Percentiles rank a stretch among this genome's conserved stretches.
Conservation (phyloP, 2,113 vertebrate species). For the Tichodroma muraria region DNA sequence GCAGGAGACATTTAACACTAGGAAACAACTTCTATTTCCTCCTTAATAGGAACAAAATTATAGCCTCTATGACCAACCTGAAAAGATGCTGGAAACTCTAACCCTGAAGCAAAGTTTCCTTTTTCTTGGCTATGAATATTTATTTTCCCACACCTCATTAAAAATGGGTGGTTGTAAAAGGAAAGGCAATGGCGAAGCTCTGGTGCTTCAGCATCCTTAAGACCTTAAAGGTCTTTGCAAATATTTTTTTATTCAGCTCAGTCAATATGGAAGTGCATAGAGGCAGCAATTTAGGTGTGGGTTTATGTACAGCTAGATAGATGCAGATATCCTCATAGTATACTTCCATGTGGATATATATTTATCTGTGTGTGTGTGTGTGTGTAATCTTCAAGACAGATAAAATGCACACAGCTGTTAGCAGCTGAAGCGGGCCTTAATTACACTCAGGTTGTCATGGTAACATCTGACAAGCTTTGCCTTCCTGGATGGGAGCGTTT, state of each 20-base stretch:
- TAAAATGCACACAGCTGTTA: slow-evolving; percentile 78
- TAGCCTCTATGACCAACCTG: not conserved
- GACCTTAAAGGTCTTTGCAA: slow-evolving; percentile 45
- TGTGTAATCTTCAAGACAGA: slow-evolving; percentile 60
- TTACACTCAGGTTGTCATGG: slow-evolving; percentile 77
- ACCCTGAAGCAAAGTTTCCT: not conserved
- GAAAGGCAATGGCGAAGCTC: not conserved
- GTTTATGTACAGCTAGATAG: not conserved
- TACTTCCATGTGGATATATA: not conserved
- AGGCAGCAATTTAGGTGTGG: not conserved
- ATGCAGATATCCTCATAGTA: not conserved
- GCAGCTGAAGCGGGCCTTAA: slow-evolving; percentile 76
- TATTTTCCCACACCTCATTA: not conserved
- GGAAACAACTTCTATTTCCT: not conserved
- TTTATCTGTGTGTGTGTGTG: not conserved
- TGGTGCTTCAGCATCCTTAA: not conserved
- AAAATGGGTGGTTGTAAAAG: not conserved
- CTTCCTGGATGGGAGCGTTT: slow-evolving; percentile 62
- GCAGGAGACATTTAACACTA: not conserved
- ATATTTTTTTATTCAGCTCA: not conserved
- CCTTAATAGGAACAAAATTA: not conserved
- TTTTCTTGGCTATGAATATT: not conserved
- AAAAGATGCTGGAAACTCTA: not conserved
- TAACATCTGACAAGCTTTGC: slow-evolving; percentile 72
- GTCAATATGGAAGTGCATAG: not conserved